These are phyloP conservation scores for Tribolium freemani DNA, from an alignment of 2,888 invertebrate genomes.

Conservation along the genomic window DNA sequence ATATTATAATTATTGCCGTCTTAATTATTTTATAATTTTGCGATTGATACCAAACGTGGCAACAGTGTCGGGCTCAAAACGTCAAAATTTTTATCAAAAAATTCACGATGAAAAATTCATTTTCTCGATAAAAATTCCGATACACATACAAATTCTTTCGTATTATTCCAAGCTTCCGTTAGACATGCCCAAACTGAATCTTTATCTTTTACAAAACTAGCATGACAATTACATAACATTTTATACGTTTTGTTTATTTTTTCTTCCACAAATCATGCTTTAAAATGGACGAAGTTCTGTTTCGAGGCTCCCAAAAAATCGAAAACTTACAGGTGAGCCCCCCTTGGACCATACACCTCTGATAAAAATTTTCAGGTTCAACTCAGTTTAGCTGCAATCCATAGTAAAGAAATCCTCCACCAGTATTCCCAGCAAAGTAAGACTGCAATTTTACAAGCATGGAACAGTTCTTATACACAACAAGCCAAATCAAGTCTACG, in stretches of 20 bases:
- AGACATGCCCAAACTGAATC: neutral
- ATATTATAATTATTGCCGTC: too few relatives aligned
- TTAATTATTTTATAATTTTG: neutral
- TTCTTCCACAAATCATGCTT: conserved; percentile 2
- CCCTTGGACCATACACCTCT: neutral
- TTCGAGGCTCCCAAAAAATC: conserved; percentile 62
- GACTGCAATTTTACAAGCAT: conserved; percentile 52
- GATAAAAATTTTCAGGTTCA: conserved; percentile 57
- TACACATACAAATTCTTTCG: neutral
- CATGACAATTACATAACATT: conserved; percentile 25
- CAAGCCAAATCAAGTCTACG: conserved; percentile 54
- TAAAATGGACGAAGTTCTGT: conserved; percentile 63
- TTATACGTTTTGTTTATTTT: conserved; percentile 34
- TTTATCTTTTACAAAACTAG: neutral
- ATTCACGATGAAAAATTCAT: neutral
- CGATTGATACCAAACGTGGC: neutral
- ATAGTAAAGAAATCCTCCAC: conserved; percentile 59
- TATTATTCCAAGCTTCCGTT: neutral
- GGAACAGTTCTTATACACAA: conserved; percentile 55
- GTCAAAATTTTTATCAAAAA: neutral
- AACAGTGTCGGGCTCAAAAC: neutral
- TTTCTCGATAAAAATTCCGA: neutral
- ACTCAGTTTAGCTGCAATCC: conserved; percentile 58
- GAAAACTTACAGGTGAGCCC: conserved; percentile 62
- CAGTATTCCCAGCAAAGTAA: conserved; percentile 56